Percentiles rank a stretch among this genome's conserved stretches.
Conservation (phyloP, 2,888 invertebrate genomes). For the Argyra leucocephala region DNA sequence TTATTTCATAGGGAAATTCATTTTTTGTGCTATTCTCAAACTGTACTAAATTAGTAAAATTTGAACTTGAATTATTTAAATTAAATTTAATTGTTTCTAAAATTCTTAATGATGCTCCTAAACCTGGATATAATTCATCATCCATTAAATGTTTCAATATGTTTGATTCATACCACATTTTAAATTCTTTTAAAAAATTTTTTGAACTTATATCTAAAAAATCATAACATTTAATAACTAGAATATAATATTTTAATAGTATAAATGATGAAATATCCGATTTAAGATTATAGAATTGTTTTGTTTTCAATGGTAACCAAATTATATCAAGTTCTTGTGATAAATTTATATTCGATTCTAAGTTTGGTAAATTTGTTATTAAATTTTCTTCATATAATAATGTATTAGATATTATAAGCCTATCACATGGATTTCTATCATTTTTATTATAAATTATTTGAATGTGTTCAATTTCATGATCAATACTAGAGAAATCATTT, state of each 20-base stretch:
- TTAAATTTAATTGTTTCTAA: conserved; percentile 27
- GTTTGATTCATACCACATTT: conserved; percentile 34
- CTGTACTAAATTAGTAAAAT: no score
- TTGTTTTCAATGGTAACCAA: conserved; percentile 36
- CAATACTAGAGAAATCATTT: conserved; percentile 28
- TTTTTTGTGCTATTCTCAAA: no score
- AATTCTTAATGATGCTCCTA: conserved; percentile 37
- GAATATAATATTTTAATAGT: conserved; percentile 35
- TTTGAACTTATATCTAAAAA: conserved; percentile 31
- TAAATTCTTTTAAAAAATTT: conserved; percentile 33
- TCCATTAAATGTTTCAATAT: conserved; percentile 35
- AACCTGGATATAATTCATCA: conserved; percentile 38
- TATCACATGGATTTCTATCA: background rate
- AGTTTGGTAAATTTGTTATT: conserved; percentile 32
- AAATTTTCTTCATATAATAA: conserved; percentile 21
- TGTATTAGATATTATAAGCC: background rate
- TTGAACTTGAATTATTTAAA: background rate
- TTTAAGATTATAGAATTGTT: conserved; percentile 35
- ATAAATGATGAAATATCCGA: conserved; percentile 32
- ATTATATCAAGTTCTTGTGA: conserved; percentile 33
- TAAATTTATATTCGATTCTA: conserved; percentile 28
- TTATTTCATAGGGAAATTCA: no score
- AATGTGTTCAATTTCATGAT: conserved; percentile 29
- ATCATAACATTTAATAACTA: conserved; percentile 34
- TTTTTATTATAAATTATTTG: conserved; percentile 18